Percentiles rank a stretch among this genome's conserved stretches.
These are phyloP conservation scores for Saguinus imperator DNA, from an alignment of 2,113 vertebrate genomes.

Conservation along the genomic window DNA sequence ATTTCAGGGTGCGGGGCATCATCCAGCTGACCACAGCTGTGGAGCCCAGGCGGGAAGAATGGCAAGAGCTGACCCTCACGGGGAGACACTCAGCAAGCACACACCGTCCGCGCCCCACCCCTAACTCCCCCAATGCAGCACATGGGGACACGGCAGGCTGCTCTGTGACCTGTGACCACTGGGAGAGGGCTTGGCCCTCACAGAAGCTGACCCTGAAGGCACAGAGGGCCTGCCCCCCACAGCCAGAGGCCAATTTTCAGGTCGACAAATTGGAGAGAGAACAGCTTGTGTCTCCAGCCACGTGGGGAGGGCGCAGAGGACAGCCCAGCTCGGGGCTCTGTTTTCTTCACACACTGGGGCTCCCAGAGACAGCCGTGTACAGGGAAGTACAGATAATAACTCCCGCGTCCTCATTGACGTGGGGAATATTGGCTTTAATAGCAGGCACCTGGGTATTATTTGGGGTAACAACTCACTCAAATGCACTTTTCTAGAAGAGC, in stretches of 20 bases:
- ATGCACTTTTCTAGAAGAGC: background rate
- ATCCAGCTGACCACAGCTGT: fast-evolving
- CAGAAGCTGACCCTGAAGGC: fast-evolving
- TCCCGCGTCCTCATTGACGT: background rate
- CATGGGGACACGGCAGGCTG: background rate
- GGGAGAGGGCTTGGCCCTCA: background rate
- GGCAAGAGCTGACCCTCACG: background rate
- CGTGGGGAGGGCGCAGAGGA: fast-evolving
- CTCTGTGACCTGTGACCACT: background rate
- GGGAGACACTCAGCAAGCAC: background rate
- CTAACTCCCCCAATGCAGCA: no score
- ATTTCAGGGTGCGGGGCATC: fast-evolving
- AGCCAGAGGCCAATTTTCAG: background rate
- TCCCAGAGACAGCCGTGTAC: no score
- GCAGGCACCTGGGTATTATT: fast-evolving
- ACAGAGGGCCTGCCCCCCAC: background rate
- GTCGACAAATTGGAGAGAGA: fast-evolving
- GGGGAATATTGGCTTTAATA: fast-evolving
- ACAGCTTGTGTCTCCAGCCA: fast-evolving
- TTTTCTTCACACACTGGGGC: background rate
- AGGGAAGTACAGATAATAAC: background rate
- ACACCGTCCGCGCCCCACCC: fast-evolving
- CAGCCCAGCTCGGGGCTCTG: background rate
- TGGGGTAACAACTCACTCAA: background rate
- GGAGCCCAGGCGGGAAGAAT: fast-evolving